Conservation (phyloP, 1,140 invertebrate species). For the Adelges cooleyi region DNA sequence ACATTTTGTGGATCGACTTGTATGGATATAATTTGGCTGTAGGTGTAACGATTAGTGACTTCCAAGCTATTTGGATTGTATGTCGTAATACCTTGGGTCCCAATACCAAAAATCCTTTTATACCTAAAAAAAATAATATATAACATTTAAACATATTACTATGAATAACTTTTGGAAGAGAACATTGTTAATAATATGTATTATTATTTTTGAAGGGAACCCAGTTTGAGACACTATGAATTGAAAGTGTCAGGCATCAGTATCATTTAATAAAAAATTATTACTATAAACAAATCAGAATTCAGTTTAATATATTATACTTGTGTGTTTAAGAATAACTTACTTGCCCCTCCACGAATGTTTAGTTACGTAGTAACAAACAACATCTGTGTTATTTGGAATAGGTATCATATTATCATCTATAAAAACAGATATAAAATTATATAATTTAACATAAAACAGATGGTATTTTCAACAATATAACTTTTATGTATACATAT, state of each 20-base stretch:
- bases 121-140: conserved; percentile 57
- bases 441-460: too few relatives aligned
- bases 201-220: too few relatives aligned
- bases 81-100: conserved; percentile 87
- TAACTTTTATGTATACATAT: too few relatives aligned
- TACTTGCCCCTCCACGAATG: conserved; percentile 95
- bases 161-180: conserved; percentile 16
- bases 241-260: too few relatives aligned
- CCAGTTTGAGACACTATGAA: too few relatives aligned
- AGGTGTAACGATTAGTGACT: conserved; percentile 91
- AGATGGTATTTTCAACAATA: too few relatives aligned
- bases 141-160: conserved; percentile 11
- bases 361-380: conserved; percentile 90
- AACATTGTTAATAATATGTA: background rate
- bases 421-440: conserved; percentile 35
- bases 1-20: conserved; percentile 45
- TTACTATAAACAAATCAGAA: too few relatives aligned
- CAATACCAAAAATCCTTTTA: conserved; percentile 94
- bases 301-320: too few relatives aligned
- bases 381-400: conserved; percentile 81
- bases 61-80: conserved; percentile 91
- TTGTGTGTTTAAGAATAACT: too few relatives aligned
- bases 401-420: conserved; percentile 62
- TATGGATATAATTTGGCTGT: conserved; percentile 67
- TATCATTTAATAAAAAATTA: too few relatives aligned